phyloP scores from a whole-genome alignment of 2,113 vertebrate species.

The Neomonachus schauinslandi region DNA sequence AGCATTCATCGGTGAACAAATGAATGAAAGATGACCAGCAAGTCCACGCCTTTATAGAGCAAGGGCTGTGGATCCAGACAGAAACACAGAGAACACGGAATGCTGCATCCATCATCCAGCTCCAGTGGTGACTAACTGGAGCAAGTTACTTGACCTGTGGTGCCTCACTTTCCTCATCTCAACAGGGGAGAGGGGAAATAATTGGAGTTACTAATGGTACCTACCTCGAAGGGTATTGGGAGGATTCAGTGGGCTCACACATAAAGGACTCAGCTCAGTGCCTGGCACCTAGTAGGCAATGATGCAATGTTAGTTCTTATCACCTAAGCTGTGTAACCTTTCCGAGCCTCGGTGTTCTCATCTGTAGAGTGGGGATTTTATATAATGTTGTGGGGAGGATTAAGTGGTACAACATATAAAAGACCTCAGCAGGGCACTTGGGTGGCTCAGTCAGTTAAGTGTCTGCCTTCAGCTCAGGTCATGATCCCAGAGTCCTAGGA shows the following conservation, averaged over 20 bases:
- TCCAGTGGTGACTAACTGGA: background rate
- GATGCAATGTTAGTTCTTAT: background rate
- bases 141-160: background rate
- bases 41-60: background rate
- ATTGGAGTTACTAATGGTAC: background rate
- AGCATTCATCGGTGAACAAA: background rate
- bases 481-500: too few relatives aligned
- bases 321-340: background rate
- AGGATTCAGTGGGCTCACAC: background rate
- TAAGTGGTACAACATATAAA: background rate
- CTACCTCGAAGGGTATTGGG: too few relatives aligned
- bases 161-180: background rate
- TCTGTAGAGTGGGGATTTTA: background rate
- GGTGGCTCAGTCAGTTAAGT: background rate
- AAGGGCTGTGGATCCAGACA: background rate
- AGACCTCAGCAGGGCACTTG: background rate
- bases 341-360: background rate
- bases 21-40: background rate
- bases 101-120: background rate
- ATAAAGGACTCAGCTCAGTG: background rate
- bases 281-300: background rate
- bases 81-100: background rate
- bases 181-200: background rate
- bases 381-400: background rate
- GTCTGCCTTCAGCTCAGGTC: too few relatives aligned